These are phyloP conservation scores for Xenus cinereus DNA, from an alignment of 2,113 vertebrate species.

Conservation along the genomic window DNA sequence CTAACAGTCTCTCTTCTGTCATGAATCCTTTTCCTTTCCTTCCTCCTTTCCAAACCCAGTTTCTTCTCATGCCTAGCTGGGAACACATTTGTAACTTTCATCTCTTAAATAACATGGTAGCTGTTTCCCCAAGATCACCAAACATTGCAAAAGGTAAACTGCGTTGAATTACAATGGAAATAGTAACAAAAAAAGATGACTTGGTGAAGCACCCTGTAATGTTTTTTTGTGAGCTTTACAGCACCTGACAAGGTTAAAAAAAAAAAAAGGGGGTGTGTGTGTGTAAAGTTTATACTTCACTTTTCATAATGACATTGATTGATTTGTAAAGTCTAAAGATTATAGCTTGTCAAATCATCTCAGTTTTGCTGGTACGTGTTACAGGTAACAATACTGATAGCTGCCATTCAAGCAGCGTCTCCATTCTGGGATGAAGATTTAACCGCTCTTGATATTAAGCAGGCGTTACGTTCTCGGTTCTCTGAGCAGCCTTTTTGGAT, in stretches of 20 bases:
- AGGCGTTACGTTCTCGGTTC: not conserved
- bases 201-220: not conserved
- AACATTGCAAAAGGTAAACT: not conserved
- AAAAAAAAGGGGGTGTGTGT: not conserved
- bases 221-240: not conserved
- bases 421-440: not conserved
- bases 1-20: not conserved
- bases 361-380: not conserved
- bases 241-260: not conserved
- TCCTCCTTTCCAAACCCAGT: not conserved
- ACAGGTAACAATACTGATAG: not conserved
- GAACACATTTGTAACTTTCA: not conserved
- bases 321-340: not conserved
- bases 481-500: not conserved
- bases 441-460: not conserved
- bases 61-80: not conserved
- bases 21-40: not conserved
- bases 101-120: not conserved
- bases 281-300: not conserved
- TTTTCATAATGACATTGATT: not conserved
- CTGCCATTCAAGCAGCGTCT: not conserved
- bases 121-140: not conserved
- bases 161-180: not conserved
- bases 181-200: not conserved
- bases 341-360: not conserved